Percentiles rank a stretch among this genome's conserved stretches.
phyloP scores from a whole-genome alignment of 1,140 invertebrate species.

The Drosophila elegans region DNA sequence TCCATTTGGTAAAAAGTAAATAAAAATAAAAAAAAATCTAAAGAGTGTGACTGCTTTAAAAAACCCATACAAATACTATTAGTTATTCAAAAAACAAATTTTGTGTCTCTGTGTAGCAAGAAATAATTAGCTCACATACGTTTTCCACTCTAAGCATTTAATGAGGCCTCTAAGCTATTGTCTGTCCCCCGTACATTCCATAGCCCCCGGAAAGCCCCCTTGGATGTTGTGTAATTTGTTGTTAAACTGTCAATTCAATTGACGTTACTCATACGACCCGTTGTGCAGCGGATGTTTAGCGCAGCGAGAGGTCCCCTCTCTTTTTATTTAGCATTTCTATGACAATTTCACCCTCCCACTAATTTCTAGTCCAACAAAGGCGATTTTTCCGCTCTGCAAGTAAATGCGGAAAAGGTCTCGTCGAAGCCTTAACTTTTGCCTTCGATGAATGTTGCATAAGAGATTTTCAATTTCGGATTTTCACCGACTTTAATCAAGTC shows the following conservation, averaged over 20 bases:
- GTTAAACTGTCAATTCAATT: constrained; percentile 80
- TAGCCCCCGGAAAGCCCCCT: not conserved
- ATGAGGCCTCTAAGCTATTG: constrained; percentile 54
- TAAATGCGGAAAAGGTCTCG: constrained; percentile 24
- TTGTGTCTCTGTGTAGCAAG: constrained; percentile 7
- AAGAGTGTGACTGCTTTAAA: no score
- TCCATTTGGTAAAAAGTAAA: no score
- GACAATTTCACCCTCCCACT: constrained; percentile 1
- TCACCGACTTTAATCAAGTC: constrained; percentile 7
- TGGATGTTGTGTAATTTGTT: constrained; percentile 66
- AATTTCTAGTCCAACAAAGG: constrained; percentile 25
- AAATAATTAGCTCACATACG: constrained; percentile 73
- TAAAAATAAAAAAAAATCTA: no score
- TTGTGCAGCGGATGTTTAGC: constrained; percentile 59
- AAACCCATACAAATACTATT: no score
- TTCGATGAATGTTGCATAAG: constrained; percentile 7
- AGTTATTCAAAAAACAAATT: constrained; percentile 8
- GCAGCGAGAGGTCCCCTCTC: not conserved
- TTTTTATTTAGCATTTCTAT: constrained; percentile 18
- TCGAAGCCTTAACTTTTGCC: constrained; percentile 1
- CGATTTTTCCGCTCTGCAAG: constrained; percentile 5
- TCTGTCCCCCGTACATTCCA: constrained; percentile 10
- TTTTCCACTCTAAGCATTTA: constrained; percentile 69
- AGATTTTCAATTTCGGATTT: constrained; percentile 8
- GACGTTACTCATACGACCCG: constrained; percentile 79